These are phyloP conservation scores for Megalops cyprinoides DNA, from an alignment of 2,797 vertebrate species.

Conservation along the genomic window DNA sequence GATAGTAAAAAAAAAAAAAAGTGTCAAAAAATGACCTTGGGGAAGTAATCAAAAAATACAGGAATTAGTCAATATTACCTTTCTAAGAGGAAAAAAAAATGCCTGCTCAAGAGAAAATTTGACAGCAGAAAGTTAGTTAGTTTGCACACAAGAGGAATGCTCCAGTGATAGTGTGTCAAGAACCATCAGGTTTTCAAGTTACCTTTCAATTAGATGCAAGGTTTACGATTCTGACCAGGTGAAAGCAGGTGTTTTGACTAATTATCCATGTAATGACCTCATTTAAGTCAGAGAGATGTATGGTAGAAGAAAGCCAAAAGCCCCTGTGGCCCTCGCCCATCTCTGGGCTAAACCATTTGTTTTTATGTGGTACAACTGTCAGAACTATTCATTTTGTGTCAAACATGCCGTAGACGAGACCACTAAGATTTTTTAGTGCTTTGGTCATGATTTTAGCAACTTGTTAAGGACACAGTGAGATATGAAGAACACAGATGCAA, in stretches of 20 bases:
- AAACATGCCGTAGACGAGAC: slow-evolving; percentile 4
- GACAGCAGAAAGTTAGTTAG: background rate
- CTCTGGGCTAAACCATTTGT: background rate
- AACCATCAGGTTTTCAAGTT: background rate
- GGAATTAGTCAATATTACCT: background rate
- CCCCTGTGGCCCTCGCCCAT: background rate
- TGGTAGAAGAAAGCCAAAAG: background rate
- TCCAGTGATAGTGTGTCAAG: slow-evolving; percentile 14
- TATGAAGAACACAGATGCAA: background rate
- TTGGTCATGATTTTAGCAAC: too few species aligned
- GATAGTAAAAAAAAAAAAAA: slow-evolving; percentile 3
- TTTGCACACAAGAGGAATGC: slow-evolving; percentile 12
- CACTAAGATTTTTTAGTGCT: too few species aligned
- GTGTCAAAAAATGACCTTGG: background rate
- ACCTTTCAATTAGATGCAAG: slow-evolving; percentile 3
- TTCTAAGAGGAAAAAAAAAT: background rate
- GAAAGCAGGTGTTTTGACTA: slow-evolving; percentile 31
- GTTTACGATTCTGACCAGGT: background rate
- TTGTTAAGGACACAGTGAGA: background rate
- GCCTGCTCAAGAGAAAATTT: background rate
- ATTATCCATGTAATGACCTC: slow-evolving; percentile 19
- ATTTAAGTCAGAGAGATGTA: slow-evolving; percentile 11
- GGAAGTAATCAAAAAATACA: background rate
- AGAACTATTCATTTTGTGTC: background rate
- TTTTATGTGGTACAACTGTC: slow-evolving; percentile 15